Conservation (phyloP, 2,797 vertebrate species). For the Myotis planiceps region DNA sequence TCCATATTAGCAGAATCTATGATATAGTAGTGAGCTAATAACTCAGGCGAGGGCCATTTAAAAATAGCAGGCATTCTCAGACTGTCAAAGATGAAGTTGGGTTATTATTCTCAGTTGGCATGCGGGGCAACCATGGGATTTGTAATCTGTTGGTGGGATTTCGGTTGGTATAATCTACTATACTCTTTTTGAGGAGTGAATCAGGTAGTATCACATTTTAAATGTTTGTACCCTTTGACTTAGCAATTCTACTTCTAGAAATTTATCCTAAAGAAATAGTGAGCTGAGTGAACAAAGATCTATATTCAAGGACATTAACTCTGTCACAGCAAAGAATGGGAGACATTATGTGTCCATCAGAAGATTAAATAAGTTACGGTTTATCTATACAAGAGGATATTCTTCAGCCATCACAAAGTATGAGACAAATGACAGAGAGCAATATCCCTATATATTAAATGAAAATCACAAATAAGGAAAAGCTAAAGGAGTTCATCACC, state of each 20-base stretch:
- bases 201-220: neutral
- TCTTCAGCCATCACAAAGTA: neutral
- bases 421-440: constrained; percentile 8
- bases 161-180: neutral
- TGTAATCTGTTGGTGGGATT: neutral
- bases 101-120: neutral
- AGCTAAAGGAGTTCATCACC: too few relatives aligned
- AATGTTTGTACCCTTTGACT: neutral
- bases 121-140: neutral
- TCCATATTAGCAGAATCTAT: neutral
- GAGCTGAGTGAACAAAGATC: neutral
- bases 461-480: too few relatives aligned
- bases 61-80: neutral
- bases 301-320: neutral
- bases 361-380: neutral
- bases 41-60: neutral
- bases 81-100: neutral
- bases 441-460: neutral
- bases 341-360: neutral
- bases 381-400: neutral
- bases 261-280: constrained; percentile 2
- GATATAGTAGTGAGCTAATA: neutral
- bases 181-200: neutral
- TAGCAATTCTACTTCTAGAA: constrained; percentile 7
- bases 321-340: neutral